Percentiles rank a stretch among this genome's conserved stretches.
Evolutionary conservation across 92 coral and sea anemone species (phyloP).

Genomic region (Porites evermanni): DNA sequence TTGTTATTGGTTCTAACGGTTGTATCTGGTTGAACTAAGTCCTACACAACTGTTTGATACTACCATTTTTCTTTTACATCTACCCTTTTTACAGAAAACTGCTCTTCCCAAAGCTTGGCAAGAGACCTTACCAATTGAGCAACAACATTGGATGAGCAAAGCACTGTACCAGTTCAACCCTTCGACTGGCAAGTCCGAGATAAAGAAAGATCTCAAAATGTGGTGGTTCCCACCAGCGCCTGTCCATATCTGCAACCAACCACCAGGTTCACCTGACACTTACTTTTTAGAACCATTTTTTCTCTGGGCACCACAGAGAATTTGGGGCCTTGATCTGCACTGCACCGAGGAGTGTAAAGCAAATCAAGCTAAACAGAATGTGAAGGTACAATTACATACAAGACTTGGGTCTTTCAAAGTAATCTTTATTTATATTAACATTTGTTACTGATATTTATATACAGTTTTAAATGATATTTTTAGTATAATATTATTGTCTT

Average conservation of each 20-base stretch:
- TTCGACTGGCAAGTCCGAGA: not conserved
- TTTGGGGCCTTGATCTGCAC: constrained; percentile 27
- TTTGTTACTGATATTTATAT: no score
- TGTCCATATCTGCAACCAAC: not conserved
- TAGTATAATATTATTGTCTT: no score
- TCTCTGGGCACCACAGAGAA: constrained; percentile 53
- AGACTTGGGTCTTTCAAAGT: not conserved
- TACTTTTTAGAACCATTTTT: constrained; percentile 40
- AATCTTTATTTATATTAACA: no score
- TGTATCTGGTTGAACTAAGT: no score
- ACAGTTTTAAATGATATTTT: no score
- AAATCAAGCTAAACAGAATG: not conserved
- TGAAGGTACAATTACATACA: not conserved
- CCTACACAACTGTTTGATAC: no score
- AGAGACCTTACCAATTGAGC: not conserved
- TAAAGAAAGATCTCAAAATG: constrained; percentile 8
- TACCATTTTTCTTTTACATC: no score
- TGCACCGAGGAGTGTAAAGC: not conserved
- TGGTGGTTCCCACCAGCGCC: constrained; percentile 63
- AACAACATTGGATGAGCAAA: constrained; percentile 8
- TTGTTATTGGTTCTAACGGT: no score
- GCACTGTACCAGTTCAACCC: not conserved
- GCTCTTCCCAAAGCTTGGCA: not conserved
- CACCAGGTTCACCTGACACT: constrained; percentile 29
- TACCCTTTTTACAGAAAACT: not conserved